Evolutionary conservation across 37 sponge, comb jelly and placozoan species (phyloP), one percentile per base, ranked within the genome.

Genomic region (Dysidea cf. avara): DNA sequence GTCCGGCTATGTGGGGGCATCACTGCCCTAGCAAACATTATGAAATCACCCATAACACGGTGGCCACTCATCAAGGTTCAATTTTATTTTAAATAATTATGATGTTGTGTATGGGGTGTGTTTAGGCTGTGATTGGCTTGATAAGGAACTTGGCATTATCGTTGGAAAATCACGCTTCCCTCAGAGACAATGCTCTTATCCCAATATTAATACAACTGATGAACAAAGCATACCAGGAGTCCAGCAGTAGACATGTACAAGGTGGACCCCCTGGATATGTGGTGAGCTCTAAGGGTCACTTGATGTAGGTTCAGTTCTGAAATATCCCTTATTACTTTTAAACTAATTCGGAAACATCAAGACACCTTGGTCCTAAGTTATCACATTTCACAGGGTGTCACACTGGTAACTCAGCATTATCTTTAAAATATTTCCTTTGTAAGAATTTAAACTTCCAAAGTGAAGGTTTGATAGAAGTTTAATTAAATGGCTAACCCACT

Each of bases 71-170:
- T 89, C 53, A 86, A 90, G 74, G 84, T 86, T 12, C 22, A 9
- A 43, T 43, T 43, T 5, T 43, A 9, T 5, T 5, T 43, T 43
- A 12, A 43, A n/a, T n/a, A 12, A 43, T 43, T 43, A 43, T 43
- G 46, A n/a, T n/a, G n/a, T n/a, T 43, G 46, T 43, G 46, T 43
- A 43, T 43, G 7, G 9, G 46, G 9, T 43, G 46, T 47, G 24
- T 49, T 53, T 40, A 89, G 85, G 93, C 88, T 43, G 52, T 81
- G 29, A 31, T 83, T 17, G 96, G 96, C 21, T 62, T 96, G 53
- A 59, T 96, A 30, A 82, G 89, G 22, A 96, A 96, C 76, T 69
- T 96, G 4, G 82, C 96, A 12, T 49, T 88, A 29, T 74, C 79
- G 37, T 32, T 61, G 1, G 69, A 69, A 48, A 92, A 88, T 68